A percentile compares a stretch with the other conserved stretches of the same genome.
Conservation (phyloP, 2,113 vertebrate genomes). For the Sebastes schlegelii region DNA sequence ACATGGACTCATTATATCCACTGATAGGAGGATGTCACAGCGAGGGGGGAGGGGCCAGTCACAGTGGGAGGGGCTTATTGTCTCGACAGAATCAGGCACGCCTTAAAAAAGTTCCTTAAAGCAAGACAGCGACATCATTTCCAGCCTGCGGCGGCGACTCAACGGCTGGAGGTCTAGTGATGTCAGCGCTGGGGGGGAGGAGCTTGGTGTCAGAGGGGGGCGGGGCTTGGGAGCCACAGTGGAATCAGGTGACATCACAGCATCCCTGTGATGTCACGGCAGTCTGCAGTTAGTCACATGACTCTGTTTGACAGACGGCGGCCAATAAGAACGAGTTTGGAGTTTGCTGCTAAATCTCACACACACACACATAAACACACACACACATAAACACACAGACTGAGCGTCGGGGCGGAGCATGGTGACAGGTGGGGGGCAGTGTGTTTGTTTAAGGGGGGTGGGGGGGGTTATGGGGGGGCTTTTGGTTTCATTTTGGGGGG, state of each 20-base stretch:
- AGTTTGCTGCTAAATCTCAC: constrained; percentile 51
- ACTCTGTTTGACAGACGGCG: background rate
- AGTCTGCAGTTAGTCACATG: background rate
- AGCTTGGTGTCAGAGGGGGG: background rate
- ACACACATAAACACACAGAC: background rate
- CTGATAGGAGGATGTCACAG: too few relatives aligned
- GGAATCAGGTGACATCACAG: background rate
- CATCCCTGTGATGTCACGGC: background rate
- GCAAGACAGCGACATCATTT: background rate
- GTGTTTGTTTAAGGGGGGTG: constrained; percentile 49
- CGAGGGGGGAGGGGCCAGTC: background rate
- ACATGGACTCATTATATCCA: too few relatives aligned
- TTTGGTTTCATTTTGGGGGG: constrained; percentile 37
- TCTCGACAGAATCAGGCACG: background rate
- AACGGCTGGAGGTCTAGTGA: background rate
- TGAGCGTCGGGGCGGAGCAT: constrained; percentile 21
- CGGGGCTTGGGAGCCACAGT: background rate
- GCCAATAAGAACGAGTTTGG: constrained; percentile 24
- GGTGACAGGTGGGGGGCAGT: constrained; percentile 4
- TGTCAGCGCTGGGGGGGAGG: background rate
- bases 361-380: background rate
- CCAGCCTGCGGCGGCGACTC: background rate
- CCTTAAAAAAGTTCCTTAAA: constrained; percentile 28
- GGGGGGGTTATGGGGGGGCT: constrained; percentile 15
- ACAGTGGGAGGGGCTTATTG: background rate